Base-by-base conservation (phyloP, 2,888 invertebrate species). In the Eupeodes latifasciatus region DNA sequence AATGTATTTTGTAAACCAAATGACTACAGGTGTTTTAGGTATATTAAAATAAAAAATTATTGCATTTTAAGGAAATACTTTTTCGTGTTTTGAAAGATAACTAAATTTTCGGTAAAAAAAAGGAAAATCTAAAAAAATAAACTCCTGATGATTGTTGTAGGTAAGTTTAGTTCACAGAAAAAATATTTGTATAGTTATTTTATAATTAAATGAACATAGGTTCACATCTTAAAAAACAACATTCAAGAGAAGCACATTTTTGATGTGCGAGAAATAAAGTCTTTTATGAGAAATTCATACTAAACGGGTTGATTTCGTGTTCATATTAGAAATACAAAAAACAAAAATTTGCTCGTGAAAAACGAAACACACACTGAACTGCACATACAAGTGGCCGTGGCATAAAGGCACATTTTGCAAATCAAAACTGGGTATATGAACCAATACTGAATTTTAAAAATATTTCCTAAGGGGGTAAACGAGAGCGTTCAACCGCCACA, bases 401-500 rank as follows among this genome's bases (percentile, higher is more conserved):
- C 34, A 66, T 16, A 69, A 62, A 27, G 44, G 44, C 59, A 51
- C 40, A 78, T 57, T 44, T 36, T 27, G 57, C 44, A 44, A 44
- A 36, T 36, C n/a, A 82, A 44, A 62, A 44, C 16, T 44, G n/a
- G 61, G 36, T 57, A 6, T 10, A 5, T 7, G 27, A 0, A 27
- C 27, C 27, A 27, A 34, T 10, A 9, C 7, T 12, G 27, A 19
- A 47, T 62, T 71, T 36, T 1, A 14, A n/a, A 64, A 64, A 66
- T 64, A 6, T 36, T 74, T 53, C 72, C 78, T 36, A 34, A 53
- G 51, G 67, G 51, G 27, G 27, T 72, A 72, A 72, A 66, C 57
- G 34, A 44, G 57, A 77, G 49, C 77, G 49, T 77, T 82, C 57
- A 77, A 71, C 82, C 82, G 64, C 77, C 71, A 57, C 71, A 57